phyloP scores from a whole-genome alignment of 2,888 invertebrate genomes.

The Drosophila prostipennis region DNA sequence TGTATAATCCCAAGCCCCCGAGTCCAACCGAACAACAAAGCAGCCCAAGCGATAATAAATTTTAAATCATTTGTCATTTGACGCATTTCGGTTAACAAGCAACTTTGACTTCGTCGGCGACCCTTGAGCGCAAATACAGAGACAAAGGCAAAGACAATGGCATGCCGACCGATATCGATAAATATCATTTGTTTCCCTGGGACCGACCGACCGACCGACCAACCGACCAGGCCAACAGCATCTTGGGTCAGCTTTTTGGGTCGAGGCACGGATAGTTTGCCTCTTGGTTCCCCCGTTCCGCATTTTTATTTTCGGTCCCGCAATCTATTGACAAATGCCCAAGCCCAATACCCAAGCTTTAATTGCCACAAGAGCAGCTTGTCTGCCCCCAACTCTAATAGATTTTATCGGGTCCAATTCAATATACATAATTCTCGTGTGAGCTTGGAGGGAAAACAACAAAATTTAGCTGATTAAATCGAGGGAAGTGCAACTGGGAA shows the following conservation, averaged over 20 bases:
- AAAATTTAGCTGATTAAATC: conserved; percentile 28
- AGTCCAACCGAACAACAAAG: conserved; percentile 26
- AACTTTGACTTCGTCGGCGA: conserved; percentile 42
- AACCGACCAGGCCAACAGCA: conserved; percentile 34
- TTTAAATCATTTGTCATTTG: conserved; percentile 80
- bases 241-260: conserved; percentile 49
- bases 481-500: conserved; percentile 19
- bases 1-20: not conserved
- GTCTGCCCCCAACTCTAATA: conserved; percentile 14
- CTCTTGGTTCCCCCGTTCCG: conserved; percentile 9
- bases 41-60: conserved; percentile 64
- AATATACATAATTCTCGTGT: conserved; percentile 45
- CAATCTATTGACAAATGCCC: conserved; percentile 72
- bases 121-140: conserved; percentile 36
- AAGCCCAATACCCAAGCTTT: conserved; percentile 63
- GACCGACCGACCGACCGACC: conserved; percentile 2
- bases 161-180: conserved; percentile 53
- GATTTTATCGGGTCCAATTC: conserved; percentile 49
- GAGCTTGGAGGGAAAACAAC: conserved; percentile 37
- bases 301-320: conserved; percentile 22
- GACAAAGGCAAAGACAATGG: conserved; percentile 61
- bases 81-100: conserved; percentile 78
- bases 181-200: conserved; percentile 64
- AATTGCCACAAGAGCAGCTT: conserved; percentile 66
- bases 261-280: conserved; percentile 34